These are phyloP conservation scores for Spialia ferax DNA, from an alignment of 2,888 invertebrate genomes.

Conservation along the genomic window DNA sequence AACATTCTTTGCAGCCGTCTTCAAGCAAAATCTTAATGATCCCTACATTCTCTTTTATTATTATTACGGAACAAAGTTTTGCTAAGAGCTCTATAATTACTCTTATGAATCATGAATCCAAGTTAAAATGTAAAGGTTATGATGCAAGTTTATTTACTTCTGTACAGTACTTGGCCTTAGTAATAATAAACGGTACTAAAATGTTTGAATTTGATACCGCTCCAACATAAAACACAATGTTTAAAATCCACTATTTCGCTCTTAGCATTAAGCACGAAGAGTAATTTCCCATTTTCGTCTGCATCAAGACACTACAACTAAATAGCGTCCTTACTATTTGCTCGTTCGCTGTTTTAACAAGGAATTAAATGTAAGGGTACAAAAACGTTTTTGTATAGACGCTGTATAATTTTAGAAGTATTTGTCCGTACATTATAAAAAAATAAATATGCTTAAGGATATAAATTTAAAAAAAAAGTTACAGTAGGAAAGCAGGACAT, in stretches of 20 bases:
- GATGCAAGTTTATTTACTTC: conserved; percentile 33
- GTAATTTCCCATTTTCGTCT: conserved; percentile 72
- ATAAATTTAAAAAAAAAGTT: too few species aligned
- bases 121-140: conserved; percentile 31
- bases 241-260: conserved; percentile 64
- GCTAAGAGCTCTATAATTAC: conserved; percentile 28
- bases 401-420: too few species aligned
- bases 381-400: too few species aligned
- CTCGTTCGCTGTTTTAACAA: background rate
- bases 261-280: conserved; percentile 62
- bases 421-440: too few species aligned
- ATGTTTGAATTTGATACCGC: conserved; percentile 47
- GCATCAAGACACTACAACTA: conserved; percentile 58
- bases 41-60: conserved; percentile 18
- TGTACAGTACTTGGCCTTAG: conserved; percentile 5
- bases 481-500: too few species aligned
- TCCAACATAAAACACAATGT: conserved; percentile 63
- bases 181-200: conserved; percentile 36
- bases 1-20: background rate
- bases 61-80: conserved; percentile 13
- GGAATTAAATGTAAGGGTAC: too few species aligned
- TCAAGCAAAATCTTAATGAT: conserved; percentile 7
- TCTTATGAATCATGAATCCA: conserved; percentile 22
- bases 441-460: too few species aligned
- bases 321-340: conserved; percentile 54